Evolutionary conservation across 2,888 invertebrate genomes (phyloP), one percentile per base, ranked within the genome.

Genomic region (Camponotus fellah): DNA sequence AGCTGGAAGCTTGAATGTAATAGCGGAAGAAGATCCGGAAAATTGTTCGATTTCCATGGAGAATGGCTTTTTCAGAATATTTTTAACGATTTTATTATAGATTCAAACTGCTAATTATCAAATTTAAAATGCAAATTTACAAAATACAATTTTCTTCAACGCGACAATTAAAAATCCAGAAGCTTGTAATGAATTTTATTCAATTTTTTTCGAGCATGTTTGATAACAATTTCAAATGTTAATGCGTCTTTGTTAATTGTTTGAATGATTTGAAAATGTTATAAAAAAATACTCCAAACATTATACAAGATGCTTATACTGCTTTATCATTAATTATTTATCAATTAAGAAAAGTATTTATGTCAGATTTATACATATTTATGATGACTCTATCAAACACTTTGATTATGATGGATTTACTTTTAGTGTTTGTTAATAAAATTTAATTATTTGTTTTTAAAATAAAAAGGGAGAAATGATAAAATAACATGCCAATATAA

Each of bases 41-140:
- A 62, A 64, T 46, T 46, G 17, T 46, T 75, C 62, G 32, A 46
- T 74, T 53, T 53, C n/a, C 49, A 53, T 58, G 5, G 5, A 32
- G 12, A 60, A 14, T 14, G 14, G 2, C 14, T 32, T 26, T 32
- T 14, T 46, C 14, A 32, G 10, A 37, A 40, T n/a, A 74, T 60
- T 58, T 58, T 58, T 12, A 58, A 10, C 3, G 21, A 58, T 58
- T 58, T 53, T 8, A 53, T n/a, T 53, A 2, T 53, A n/a, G n/a
- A 53, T 53, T 53, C n/a, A n/a, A 53, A 53, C 0, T n/a, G 49
- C 49, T 21, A 56, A 56, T 56, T 58, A 10, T 10, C 21, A 58
- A 21, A 21, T 58, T 21, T 21, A 10, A 58, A 21, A 58, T 56
- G 56, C 2, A 26, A 26, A 26, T 26, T 26, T 26, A 1, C 1